Evolutionary conservation across 2,113 vertebrate species (phyloP).

Genomic region (Abramis brama): DNA sequence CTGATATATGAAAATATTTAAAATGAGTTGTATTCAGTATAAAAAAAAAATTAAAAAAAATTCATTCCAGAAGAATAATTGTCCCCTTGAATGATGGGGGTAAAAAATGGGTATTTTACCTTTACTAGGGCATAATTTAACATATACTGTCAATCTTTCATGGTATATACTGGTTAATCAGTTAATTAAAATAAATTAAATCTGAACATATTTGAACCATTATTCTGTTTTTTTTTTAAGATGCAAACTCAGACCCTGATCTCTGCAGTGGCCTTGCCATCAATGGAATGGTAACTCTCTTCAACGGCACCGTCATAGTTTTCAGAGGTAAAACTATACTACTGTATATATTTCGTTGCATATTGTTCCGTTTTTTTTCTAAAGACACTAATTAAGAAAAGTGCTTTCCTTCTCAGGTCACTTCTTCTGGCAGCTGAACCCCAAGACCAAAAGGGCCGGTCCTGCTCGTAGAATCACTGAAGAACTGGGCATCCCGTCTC

Average conservation of each 20-base stretch:
- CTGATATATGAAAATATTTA: background rate
- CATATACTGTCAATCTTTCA: background rate
- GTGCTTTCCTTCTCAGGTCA: conserved; percentile 71
- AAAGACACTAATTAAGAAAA: background rate
- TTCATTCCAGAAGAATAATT: too few relatives aligned
- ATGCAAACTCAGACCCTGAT: conserved; percentile 71
- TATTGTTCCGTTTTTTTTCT: background rate
- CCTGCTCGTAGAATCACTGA: conserved; percentile 79
- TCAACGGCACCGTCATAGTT: conserved; percentile 84
- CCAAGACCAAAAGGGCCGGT: conserved; percentile 66
- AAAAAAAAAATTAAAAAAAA: too few relatives aligned
- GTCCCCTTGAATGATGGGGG: too few relatives aligned
- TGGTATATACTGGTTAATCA: background rate
- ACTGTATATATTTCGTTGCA: background rate
- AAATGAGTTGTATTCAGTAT: background rate
- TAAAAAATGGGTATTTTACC: too few relatives aligned
- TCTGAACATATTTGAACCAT: background rate
- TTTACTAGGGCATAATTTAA: background rate
- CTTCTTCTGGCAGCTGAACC: conserved; percentile 86
- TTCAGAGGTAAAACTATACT: conserved; percentile 86
- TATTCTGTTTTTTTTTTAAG: conserved; percentile 33
- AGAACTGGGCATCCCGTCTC: conserved; percentile 85
- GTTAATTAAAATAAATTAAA: background rate
- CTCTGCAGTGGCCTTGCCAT: conserved; percentile 84
- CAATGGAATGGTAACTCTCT: conserved; percentile 81